A percentile compares a stretch with the other conserved stretches of the same genome.
Conservation (phyloP, 2,113 vertebrate genomes). For the Xyrauchen texanus region DNA sequence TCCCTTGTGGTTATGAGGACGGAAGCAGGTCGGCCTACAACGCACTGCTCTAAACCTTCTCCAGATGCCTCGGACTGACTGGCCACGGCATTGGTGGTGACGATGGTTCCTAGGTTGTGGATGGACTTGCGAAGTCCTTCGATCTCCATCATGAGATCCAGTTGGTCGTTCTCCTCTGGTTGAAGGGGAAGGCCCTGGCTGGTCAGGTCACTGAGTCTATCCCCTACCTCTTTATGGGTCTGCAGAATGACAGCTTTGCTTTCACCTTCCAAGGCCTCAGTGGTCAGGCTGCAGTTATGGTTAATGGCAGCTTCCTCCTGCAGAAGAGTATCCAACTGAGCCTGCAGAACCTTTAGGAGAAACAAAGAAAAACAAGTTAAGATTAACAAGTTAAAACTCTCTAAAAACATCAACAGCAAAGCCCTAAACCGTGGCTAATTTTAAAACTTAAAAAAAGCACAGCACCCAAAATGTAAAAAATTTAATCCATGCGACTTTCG, state of each 20-base stretch:
- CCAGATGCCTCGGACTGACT: slow-evolving; percentile 94
- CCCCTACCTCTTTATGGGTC: slow-evolving; percentile 84
- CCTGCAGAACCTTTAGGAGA: slow-evolving; percentile 84
- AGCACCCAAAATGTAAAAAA: no score
- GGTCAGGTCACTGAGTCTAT: slow-evolving; percentile 81
- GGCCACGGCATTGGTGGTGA: slow-evolving; percentile 95
- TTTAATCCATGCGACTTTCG: no score
- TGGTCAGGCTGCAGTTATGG: slow-evolving; percentile 81
- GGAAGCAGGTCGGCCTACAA: slow-evolving; percentile 88
- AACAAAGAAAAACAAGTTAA: neutral
- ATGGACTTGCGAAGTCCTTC: slow-evolving; percentile 94
- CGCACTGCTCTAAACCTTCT: slow-evolving; percentile 87
- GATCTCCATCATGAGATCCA: slow-evolving; percentile 93
- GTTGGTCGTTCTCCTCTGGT: slow-evolving; percentile 92
- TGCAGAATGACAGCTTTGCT: slow-evolving; percentile 83
- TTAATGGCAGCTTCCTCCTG: slow-evolving; percentile 86
- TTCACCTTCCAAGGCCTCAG: slow-evolving; percentile 85
- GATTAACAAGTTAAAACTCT: no score
- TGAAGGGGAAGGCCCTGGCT: slow-evolving; percentile 83
- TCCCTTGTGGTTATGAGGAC: slow-evolving; percentile 95
- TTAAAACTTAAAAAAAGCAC: no score
- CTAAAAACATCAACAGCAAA: no score
- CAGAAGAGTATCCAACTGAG: slow-evolving; percentile 85
- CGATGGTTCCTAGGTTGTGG: slow-evolving; percentile 93
- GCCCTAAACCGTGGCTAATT: no score